Evolutionary conservation across 2,113 vertebrate genomes (phyloP), one percentile per base, ranked within the genome.

Genomic region (Notarius quadriscutis): DNA sequence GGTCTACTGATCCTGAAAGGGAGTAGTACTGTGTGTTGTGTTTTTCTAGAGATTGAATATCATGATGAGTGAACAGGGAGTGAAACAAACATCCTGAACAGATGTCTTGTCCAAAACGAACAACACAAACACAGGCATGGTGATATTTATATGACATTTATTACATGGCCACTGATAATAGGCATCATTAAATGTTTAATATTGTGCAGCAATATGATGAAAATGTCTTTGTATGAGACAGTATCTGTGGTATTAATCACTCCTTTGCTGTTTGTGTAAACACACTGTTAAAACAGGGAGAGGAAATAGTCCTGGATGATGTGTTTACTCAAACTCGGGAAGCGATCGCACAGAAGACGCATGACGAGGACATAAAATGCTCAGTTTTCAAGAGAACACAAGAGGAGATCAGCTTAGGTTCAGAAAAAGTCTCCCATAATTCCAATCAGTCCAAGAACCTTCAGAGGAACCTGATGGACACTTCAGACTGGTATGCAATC

Each of bases 261-360:
- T 18, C 48, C 14, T 83, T 80, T 84, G 79, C 84, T 78, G 82
- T 91, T 88, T 91, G 67, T 89, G 91, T 91, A 93, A 93, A 93
- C 92, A 91, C 88, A 89, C 90, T 90, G 90, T 91, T 88, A 74
- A 91, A 72, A 87, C 89, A 83, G 55, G 86, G 71, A 89, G 84
- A 90, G 89, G 92, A 93, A 93, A 93, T 90, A 91, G 89, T 89
- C 62, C 78, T 84, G 84, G 87, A 86, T 89, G 87, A 89, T 89
- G 91, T 93, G 93, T 94, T 93, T 93, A 91, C 88, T 92, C 87
- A 85, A 80, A 83, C 88, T 60, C 72, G 53, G 83, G 51, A 87
- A 87, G 90, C 81, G 83, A 63, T 75, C 71, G 89, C 57, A 48
- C 74, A 41, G 41, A 20, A 79, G 63, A 51, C 2, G n/a, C 17